Evolutionary conservation across 2,113 vertebrate genomes (phyloP).

Genomic region (Peromyscus leucopus): DNA sequence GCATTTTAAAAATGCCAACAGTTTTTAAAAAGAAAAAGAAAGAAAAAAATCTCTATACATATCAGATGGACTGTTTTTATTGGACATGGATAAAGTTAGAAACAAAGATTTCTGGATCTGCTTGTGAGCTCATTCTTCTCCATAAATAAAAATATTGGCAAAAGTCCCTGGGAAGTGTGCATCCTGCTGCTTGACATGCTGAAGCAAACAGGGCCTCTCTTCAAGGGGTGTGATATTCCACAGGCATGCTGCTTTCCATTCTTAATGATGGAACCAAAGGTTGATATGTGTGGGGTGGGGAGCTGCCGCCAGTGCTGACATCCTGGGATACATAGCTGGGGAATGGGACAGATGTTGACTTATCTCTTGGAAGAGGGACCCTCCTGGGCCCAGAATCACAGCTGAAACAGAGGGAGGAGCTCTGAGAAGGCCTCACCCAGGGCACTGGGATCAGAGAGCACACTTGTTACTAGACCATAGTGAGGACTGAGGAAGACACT

Average conservation of each 20-base stretch:
- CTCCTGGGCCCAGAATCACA: neutral
- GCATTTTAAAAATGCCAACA: neutral
- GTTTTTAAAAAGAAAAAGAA: neutral
- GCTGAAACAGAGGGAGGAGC: neutral
- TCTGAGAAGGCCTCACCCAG: neutral
- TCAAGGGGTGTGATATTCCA: neutral
- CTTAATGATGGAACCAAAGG: neutral
- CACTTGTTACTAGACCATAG: neutral
- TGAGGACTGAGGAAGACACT: neutral
- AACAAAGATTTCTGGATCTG: neutral
- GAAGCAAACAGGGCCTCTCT: neutral
- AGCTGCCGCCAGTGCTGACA: neutral
- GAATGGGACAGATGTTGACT: neutral
- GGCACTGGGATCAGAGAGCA: neutral
- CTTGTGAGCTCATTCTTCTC: neutral
- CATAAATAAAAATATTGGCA: neutral
- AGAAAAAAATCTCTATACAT: neutral
- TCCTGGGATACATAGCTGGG: neutral
- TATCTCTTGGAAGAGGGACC: neutral
- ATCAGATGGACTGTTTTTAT: neutral
- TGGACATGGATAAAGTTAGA: neutral
- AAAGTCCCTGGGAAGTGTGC: neutral
- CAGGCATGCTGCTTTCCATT: no score
- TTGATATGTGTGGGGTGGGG: neutral
- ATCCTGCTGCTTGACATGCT: neutral